Conservation (phyloP, 2,888 invertebrate genomes). For the Cosmia trapezina region DNA sequence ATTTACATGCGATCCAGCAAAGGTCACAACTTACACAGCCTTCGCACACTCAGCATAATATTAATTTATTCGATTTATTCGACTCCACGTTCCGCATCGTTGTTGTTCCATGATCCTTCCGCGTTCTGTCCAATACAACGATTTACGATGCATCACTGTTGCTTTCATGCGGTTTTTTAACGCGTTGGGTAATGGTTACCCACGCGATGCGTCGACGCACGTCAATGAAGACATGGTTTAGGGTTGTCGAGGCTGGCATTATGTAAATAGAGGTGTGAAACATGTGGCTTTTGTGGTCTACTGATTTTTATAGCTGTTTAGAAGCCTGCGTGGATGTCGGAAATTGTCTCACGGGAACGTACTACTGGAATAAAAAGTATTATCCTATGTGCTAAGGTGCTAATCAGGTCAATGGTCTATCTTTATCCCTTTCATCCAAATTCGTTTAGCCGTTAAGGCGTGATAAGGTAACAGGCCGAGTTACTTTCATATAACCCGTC, state of each 20-base stretch:
- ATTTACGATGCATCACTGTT: conserved; percentile 81
- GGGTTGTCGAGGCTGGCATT: conserved; percentile 49
- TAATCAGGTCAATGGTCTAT: too few relatives aligned
- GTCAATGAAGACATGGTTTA: conserved; percentile 57
- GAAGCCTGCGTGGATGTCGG: too few relatives aligned
- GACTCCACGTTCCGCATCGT: conserved; percentile 72
- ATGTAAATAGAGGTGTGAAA: conserved; percentile 27
- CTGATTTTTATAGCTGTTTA: background rate
- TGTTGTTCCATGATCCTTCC: conserved; percentile 73
- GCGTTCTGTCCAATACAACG: conserved; percentile 71
- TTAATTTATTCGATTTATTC: conserved; percentile 75
- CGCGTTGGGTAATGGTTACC: conserved; percentile 75
- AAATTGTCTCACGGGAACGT: too few relatives aligned
- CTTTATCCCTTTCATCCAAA: too few relatives aligned
- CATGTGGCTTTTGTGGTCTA: background rate
- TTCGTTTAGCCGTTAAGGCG: too few relatives aligned
- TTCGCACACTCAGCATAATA: conserved; percentile 63
- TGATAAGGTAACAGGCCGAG: too few relatives aligned
- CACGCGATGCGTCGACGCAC: conserved; percentile 80
- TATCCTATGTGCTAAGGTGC: too few relatives aligned
- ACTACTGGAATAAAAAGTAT: too few relatives aligned
- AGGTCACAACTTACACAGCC: conserved; percentile 56
- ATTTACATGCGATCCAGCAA: conserved; percentile 46
- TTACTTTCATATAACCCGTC: too few relatives aligned
- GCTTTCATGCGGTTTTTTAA: conserved; percentile 81